Percentiles rank a stretch among this genome's conserved stretches.
Conservation (phyloP, 2,888 invertebrate genomes). For the Neoitamus cyanurus region DNA sequence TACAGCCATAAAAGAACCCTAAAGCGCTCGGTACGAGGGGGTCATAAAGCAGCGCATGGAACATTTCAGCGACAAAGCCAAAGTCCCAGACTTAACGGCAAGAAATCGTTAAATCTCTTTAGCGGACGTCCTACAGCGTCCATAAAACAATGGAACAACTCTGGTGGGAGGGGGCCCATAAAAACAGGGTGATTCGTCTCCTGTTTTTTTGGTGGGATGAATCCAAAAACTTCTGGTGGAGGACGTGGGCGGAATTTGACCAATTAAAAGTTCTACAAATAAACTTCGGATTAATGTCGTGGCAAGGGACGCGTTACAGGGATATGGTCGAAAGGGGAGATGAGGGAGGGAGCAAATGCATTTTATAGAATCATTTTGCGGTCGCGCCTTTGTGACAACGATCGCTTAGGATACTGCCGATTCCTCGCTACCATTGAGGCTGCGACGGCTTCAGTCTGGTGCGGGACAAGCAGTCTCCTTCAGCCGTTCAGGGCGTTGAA, state of each 20-base stretch:
- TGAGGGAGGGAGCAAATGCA: not conserved
- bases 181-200: not conserved
- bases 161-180: not conserved
- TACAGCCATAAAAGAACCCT: not conserved
- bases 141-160: not conserved
- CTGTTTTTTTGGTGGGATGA: not conserved
- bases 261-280: not conserved
- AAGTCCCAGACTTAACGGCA: not conserved
- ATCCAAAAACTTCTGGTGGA: not conserved
- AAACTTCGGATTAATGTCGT: not conserved
- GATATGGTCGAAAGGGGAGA: not conserved
- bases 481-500: not conserved
- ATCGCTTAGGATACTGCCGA: not conserved
- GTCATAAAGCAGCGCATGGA: not conserved
- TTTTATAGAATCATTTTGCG: not conserved
- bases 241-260: not conserved
- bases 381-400: not conserved
- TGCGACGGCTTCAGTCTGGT: not conserved
- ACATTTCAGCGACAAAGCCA: not conserved
- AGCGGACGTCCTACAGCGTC: not conserved
- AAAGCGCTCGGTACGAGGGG: not conserved
- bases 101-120: not conserved
- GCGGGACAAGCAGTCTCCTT: not conserved
- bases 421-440: not conserved
- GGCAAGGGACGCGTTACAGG: not conserved